Evolutionary conservation across 2,113 vertebrate species (phyloP).

Genomic region (Scolopax mira): DNA sequence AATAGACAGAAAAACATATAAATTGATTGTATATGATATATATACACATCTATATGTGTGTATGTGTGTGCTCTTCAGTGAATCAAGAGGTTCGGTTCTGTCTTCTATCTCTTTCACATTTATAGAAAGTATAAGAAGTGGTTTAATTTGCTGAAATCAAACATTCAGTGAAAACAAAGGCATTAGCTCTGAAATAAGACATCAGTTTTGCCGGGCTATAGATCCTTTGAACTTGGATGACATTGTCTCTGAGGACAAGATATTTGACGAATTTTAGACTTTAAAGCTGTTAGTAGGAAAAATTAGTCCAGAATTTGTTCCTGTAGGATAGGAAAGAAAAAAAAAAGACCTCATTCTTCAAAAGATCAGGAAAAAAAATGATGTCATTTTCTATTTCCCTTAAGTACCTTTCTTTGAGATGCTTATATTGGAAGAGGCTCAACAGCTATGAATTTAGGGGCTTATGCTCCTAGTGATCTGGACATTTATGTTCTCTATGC

Average conservation of each 20-base stretch:
- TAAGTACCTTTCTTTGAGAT: conserved; percentile 72
- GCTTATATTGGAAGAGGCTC: conserved; percentile 71
- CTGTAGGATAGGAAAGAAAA: conserved; percentile 46
- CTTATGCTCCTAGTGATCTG: conserved; percentile 62
- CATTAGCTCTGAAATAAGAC: conserved; percentile 71
- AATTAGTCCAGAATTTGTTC: conserved; percentile 75
- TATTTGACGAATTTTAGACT: conserved; percentile 78
- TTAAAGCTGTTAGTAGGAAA: conserved; percentile 75
- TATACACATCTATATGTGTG: background rate
- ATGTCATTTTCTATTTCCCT: conserved; percentile 77
- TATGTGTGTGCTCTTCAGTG: background rate
- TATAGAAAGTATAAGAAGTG: conserved; percentile 58
- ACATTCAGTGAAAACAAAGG: conserved; percentile 67
- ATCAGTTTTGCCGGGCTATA: conserved; percentile 71
- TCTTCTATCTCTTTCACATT: conserved; percentile 34
- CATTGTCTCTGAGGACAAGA: conserved; percentile 79
- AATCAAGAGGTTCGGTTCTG: conserved; percentile 41
- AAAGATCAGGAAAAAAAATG: conserved; percentile 64
- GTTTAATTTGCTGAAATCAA: conserved; percentile 77
- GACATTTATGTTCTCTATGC: conserved; percentile 30
- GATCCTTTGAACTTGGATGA: conserved; percentile 79
- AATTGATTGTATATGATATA: background rate
- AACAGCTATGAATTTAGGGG: conserved; percentile 67
- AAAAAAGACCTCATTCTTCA: conserved; percentile 67
- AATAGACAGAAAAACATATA: background rate